Evolutionary conservation across 1,140 invertebrate species (phyloP).

Genomic region (Atopsyche davidsoni): DNA sequence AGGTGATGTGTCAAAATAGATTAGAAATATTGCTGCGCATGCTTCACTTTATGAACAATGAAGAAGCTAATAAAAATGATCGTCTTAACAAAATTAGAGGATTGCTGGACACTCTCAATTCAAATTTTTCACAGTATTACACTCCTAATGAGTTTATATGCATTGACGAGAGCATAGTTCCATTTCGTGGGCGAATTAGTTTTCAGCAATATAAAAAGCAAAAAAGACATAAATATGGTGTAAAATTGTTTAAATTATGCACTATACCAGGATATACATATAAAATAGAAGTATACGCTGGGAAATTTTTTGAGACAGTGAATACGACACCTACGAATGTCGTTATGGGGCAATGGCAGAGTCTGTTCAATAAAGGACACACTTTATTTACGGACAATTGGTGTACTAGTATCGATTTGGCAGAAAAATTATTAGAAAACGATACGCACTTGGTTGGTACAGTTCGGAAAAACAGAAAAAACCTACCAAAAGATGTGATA

Average conservation of each 20-base stretch:
- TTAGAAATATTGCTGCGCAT: slow-evolving; percentile 34
- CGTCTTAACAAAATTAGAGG: slow-evolving; percentile 6
- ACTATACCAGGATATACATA: slow-evolving; percentile 32
- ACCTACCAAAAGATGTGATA: slow-evolving; percentile 35
- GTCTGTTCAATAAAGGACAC: slow-evolving; percentile 31
- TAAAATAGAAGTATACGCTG: slow-evolving; percentile 33
- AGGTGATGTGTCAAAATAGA: slow-evolving; percentile 32
- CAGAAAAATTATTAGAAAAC: slow-evolving; percentile 36
- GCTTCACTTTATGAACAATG: slow-evolving; percentile 26
- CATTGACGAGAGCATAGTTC: slow-evolving; percentile 36
- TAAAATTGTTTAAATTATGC: slow-evolving; percentile 37
- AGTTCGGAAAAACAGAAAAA: slow-evolving; percentile 36
- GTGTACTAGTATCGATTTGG: slow-evolving; percentile 41
- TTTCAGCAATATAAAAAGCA: slow-evolving; percentile 33
- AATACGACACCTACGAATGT: slow-evolving; percentile 25
- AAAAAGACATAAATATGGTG: slow-evolving; percentile 34
- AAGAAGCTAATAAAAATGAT: slow-evolving; percentile 32
- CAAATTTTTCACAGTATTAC: slow-evolving; percentile 5
- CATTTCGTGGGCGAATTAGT: slow-evolving; percentile 32
- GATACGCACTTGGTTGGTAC: slow-evolving; percentile 47
- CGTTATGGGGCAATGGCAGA: slow-evolving; percentile 18
- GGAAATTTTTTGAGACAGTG: slow-evolving; percentile 26
- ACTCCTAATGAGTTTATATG: slow-evolving; percentile 19
- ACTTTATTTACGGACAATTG: slow-evolving; percentile 33
- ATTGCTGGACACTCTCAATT: slow-evolving; percentile 3